Conservation (phyloP, 1,140 invertebrate genomes). For the Panagrolaimus sp. region DNA sequence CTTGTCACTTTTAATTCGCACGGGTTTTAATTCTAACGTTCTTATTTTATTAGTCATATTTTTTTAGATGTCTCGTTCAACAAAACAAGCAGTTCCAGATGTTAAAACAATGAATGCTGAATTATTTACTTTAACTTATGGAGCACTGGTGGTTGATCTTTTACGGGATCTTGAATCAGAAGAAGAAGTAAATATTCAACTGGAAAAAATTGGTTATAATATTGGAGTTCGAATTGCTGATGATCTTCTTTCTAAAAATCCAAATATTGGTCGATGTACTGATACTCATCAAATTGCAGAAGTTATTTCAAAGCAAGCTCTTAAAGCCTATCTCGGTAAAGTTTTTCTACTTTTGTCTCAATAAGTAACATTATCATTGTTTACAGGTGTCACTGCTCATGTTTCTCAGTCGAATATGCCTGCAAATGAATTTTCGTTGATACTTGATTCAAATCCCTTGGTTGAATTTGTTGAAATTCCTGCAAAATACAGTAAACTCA, state of each 20-base stretch:
- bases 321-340: conserved; percentile 52
- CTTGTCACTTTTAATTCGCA: too few species aligned
- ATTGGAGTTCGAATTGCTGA: conserved; percentile 95
- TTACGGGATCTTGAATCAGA: conserved; percentile 93
- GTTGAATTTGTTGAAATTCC: conserved; percentile 98
- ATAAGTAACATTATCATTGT: conserved; percentile 31
- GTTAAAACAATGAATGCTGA: conserved; percentile 64
- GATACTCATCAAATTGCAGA: conserved; percentile 95
- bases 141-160: conserved; percentile 89
- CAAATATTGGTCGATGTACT: conserved; percentile 79
- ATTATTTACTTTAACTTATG: conserved; percentile 92
- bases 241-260: conserved; percentile 84
- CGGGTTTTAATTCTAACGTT: too few species aligned
- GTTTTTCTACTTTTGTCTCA: conserved; percentile 3
- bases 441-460: conserved; percentile 87
- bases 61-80: conserved; percentile 5
- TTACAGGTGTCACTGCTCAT: conserved; percentile 82
- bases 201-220: conserved; percentile 73
- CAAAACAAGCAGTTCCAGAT: conserved; percentile 1
- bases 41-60: too few species aligned
- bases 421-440: conserved; percentile 91
- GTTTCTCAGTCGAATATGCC: conserved; percentile 23
- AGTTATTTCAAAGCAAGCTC: conserved; percentile 73
- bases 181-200: conserved; percentile 71
- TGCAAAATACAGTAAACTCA: conserved; percentile 73